Conservation (phyloP, 2,888 invertebrate species). For the Hypercompe scribonia region DNA sequence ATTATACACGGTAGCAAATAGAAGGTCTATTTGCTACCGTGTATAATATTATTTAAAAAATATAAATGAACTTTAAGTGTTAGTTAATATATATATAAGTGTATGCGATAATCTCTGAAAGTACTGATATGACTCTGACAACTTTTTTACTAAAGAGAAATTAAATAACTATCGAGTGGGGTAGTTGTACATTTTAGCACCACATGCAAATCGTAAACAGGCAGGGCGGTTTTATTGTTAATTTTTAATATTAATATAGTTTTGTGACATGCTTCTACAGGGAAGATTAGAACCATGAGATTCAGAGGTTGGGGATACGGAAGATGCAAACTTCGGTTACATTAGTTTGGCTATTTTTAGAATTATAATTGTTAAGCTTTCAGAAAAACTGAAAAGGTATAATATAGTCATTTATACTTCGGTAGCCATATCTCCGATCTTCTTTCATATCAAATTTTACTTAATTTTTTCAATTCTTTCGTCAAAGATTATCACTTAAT, state of each 20-base stretch:
- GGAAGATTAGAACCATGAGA: no score
- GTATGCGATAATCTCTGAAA: neutral
- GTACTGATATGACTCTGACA: neutral
- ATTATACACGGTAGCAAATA: neutral
- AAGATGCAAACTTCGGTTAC: no score
- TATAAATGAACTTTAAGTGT: neutral
- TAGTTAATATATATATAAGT: neutral
- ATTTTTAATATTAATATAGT: neutral
- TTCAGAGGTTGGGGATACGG: no score
- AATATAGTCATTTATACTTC: neutral
- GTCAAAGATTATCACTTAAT: constrained; percentile 27
- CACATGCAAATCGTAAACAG: neutral
- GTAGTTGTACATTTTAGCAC: neutral
- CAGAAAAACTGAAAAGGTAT: neutral
- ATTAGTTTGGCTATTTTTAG: neutral
- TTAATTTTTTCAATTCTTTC: constrained; percentile 11
- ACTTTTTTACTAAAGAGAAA: neutral
- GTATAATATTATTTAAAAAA: neutral
- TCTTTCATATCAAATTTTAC: constrained; percentile 13
- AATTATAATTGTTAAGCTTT: neutral
- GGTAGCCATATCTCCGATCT: constrained; percentile 10
- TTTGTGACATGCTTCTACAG: no score
- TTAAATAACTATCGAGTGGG: neutral
- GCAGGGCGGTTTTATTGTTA: neutral
- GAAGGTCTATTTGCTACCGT: no score